A percentile compares a stretch with the other conserved stretches of the same genome.
Conservation (phyloP, 2,113 vertebrate genomes). For the Hippocampus guttulatus region DNA sequence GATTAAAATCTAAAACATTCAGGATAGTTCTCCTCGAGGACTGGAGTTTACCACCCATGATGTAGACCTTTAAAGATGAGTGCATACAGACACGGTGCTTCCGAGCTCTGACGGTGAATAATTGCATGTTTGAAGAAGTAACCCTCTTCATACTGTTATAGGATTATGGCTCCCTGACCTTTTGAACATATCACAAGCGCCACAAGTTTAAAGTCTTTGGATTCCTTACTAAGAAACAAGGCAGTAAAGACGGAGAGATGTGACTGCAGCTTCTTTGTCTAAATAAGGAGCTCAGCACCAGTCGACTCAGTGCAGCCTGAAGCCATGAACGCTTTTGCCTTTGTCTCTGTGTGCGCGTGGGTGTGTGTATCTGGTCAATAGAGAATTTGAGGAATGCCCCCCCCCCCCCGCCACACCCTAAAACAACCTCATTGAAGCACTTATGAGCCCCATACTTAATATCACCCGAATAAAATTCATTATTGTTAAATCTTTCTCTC, state of each 20-base stretch:
- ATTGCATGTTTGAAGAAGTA: not conserved
- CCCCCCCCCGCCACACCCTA: constrained; percentile 34
- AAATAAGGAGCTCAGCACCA: constrained; percentile 68
- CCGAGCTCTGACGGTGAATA: not conserved
- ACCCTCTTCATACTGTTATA: not conserved
- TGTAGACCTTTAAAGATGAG: too few relatives aligned
- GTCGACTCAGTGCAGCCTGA: constrained; percentile 49
- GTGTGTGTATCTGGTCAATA: constrained; percentile 32
- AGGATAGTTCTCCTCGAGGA: too few relatives aligned
- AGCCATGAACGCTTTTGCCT: constrained; percentile 53
- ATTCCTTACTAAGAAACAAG: constrained; percentile 10
- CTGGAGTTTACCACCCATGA: too few relatives aligned
- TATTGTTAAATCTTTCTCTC: constrained; percentile 4
- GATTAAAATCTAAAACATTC: too few relatives aligned
- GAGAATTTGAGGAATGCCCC: constrained; percentile 71
- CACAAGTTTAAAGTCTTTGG: not conserved
- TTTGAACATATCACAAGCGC: not conserved
- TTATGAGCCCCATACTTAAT: constrained; percentile 43
- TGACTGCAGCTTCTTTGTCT: constrained; percentile 60
- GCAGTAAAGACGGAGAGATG: constrained; percentile 17
- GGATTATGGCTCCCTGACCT: not conserved
- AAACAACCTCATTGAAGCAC: constrained; percentile 32
- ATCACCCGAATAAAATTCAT: constrained; percentile 44
- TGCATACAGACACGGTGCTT: too few relatives aligned
- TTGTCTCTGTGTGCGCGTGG: constrained; percentile 22